A percentile compares a stretch with the other conserved stretches of the same genome.
Evolutionary conservation across 1,140 invertebrate species (phyloP).

Genomic region (Lordiphosa stackelbergi): DNA sequence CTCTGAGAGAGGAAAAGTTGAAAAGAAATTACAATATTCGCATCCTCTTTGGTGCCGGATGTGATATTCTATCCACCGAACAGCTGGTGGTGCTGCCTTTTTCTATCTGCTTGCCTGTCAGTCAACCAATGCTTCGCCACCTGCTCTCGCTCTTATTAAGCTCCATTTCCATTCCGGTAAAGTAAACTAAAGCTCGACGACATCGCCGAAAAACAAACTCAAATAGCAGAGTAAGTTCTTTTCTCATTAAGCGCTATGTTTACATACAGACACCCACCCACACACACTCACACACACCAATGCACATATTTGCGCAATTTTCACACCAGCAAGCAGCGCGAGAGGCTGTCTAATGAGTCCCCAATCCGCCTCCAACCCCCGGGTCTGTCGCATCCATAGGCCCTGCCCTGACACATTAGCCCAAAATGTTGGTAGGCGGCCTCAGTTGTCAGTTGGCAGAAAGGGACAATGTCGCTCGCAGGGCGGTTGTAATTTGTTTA

Average conservation of each 20-base stretch:
- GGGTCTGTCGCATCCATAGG: slow-evolving; percentile 1
- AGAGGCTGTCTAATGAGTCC: slow-evolving; percentile 62
- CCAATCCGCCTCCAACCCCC: slow-evolving; percentile 36
- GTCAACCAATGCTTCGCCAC: slow-evolving; percentile 20
- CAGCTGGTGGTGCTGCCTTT: slow-evolving; percentile 3
- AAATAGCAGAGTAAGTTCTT: slow-evolving; percentile 72
- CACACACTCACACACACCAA: slow-evolving; percentile 11
- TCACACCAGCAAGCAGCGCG: slow-evolving; percentile 53
- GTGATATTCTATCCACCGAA: slow-evolving; percentile 3
- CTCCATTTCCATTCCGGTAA: slow-evolving; percentile 13
- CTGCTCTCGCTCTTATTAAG: slow-evolving; percentile 4
- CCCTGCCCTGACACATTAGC: slow-evolving; percentile 12
- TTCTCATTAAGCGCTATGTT: slow-evolving; percentile 69
- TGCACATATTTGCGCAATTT: slow-evolving; percentile 52
- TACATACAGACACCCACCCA: slow-evolving; percentile 48
- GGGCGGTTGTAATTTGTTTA: slow-evolving; percentile 59
- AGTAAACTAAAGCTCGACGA: slow-evolving; percentile 37
- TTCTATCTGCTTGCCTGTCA: slow-evolving; percentile 35
- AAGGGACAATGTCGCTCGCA: background rate
- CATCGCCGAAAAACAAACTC: slow-evolving; percentile 47
- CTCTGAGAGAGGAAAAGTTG: slow-evolving; percentile 6
- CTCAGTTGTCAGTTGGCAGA: slow-evolving; percentile 4
- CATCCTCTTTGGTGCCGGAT: background rate
- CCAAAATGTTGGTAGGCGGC: slow-evolving; percentile 8
- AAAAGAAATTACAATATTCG: slow-evolving; percentile 35